These are phyloP conservation scores for Ammospiza nelsoni DNA, from an alignment of 2,113 vertebrate genomes.

Conservation along the genomic window DNA sequence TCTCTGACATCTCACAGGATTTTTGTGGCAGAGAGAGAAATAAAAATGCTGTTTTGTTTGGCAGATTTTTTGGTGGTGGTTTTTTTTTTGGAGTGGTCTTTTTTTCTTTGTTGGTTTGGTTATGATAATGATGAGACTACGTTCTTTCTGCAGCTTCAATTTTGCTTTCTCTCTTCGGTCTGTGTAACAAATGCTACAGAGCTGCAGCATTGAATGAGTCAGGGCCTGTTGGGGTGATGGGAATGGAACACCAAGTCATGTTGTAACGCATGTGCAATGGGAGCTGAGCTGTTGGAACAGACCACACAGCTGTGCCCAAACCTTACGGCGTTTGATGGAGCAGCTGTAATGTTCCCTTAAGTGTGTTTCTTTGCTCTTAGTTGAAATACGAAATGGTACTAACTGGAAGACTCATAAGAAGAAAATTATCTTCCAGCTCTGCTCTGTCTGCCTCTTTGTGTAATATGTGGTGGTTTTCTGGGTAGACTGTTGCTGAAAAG, in stretches of 20 bases:
- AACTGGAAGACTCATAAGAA: neutral
- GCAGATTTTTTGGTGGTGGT: neutral
- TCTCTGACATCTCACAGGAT: neutral
- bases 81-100: neutral
- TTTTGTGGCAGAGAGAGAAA: neutral
- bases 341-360: neutral
- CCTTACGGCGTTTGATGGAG: neutral
- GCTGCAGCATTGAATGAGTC: neutral
- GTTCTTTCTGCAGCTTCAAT: neutral
- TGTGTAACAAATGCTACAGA: neutral
- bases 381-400: neutral
- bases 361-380: neutral
- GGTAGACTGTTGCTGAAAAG: neutral
- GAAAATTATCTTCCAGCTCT: neutral
- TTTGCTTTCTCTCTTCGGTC: neutral
- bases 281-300: neutral
- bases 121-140: neutral
- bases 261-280: neutral
- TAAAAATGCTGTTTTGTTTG: neutral
- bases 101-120: neutral
- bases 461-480: neutral
- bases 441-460: neutral
- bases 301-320: neutral
- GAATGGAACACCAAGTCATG: neutral
- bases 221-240: conserved; percentile 1